Evolutionary conservation across 2,113 vertebrate genomes (phyloP).

Genomic region (Festucalex cinctus): DNA sequence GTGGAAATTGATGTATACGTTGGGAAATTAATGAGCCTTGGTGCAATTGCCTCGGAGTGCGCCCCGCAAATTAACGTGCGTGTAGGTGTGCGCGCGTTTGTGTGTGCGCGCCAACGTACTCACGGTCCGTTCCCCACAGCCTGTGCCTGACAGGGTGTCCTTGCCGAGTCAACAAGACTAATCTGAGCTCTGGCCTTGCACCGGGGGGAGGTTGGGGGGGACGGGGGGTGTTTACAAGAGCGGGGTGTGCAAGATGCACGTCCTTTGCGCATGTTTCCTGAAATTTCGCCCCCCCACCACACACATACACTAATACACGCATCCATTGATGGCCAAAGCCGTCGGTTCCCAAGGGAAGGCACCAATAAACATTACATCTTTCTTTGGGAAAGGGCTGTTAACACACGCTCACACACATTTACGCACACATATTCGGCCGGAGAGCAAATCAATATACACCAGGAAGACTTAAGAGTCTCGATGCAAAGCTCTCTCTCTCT

Average conservation of each 20-base stretch:
- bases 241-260: conserved; percentile 49
- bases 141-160: conserved; percentile 71
- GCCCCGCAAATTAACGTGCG: conserved; percentile 37
- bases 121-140: conserved; percentile 46
- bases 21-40: conserved; percentile 63
- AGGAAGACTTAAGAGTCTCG: conserved; percentile 6
- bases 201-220: conserved; percentile 14
- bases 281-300: conserved; percentile 12
- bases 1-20: conserved; percentile 56
- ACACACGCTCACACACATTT: conserved; percentile 29
- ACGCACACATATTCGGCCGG: conserved; percentile 35
- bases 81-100: conserved; percentile 19
- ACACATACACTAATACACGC: conserved; percentile 17
- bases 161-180: conserved; percentile 77
- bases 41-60: conserved; percentile 43
- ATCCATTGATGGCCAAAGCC: conserved; percentile 34
- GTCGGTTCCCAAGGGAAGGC: conserved; percentile 38
- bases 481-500: conserved; percentile 18
- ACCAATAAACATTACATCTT: conserved; percentile 59
- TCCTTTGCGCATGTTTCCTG: conserved; percentile 30
- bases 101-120: conserved; percentile 25
- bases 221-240: conserved; percentile 61
- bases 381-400: conserved; percentile 43
- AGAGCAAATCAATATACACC: conserved; percentile 52
- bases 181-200: conserved; percentile 70